phyloP scores from a whole-genome alignment of 2,113 vertebrate species.

The Osmerus mordax region DNA sequence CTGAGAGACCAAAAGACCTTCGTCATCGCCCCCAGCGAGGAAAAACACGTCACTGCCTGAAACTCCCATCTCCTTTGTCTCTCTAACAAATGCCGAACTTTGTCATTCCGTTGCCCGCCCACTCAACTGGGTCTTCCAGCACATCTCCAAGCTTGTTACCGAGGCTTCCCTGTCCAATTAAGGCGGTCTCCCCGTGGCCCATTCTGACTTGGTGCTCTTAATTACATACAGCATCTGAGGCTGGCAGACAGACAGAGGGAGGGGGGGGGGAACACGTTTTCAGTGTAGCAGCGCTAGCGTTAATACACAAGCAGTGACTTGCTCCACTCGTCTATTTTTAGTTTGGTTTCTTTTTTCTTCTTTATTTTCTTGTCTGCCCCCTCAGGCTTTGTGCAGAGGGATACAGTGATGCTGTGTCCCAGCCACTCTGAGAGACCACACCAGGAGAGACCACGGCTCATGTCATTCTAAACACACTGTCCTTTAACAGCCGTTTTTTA shows the following conservation, averaged over 20 bases:
- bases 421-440: not conserved
- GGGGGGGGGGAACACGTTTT: constrained; percentile 15
- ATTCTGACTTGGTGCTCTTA: constrained; percentile 6
- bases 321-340: constrained; percentile 39
- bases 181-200: not conserved
- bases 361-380: not conserved
- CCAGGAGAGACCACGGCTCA: not conserved
- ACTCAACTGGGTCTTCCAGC: not conserved
- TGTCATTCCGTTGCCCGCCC: not conserved
- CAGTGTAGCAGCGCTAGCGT: constrained; percentile 11
- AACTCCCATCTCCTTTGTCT: not conserved
- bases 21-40: not conserved
- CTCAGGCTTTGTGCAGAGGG: not conserved
- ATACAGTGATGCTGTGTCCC: not conserved
- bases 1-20: constrained; percentile 6
- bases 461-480: no score
- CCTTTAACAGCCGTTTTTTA: no score
- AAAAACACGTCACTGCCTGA: not conserved
- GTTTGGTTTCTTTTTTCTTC: no score
- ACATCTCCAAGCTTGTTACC: not conserved
- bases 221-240: constrained; percentile 30
- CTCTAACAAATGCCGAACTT: not conserved
- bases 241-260: constrained; percentile 1
- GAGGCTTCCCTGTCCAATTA: constrained; percentile 10
- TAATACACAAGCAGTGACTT: constrained; percentile 23